phyloP scores from a whole-genome alignment of 2,888 invertebrate genomes.

The Cosmia pyralina region DNA sequence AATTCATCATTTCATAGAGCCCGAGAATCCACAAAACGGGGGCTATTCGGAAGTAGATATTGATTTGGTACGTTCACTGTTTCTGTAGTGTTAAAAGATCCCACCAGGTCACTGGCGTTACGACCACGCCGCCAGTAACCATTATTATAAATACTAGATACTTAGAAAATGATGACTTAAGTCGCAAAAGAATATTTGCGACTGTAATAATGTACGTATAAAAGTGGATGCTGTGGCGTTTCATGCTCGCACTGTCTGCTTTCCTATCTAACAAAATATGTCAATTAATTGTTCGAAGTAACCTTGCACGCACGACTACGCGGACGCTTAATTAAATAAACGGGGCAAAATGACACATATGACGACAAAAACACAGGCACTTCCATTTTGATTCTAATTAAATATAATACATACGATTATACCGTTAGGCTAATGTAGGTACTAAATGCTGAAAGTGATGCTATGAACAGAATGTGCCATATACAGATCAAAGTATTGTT shows the following conservation, averaged over 20 bases:
- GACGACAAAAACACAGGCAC: slow-evolving; percentile 36
- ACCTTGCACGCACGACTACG: slow-evolving; percentile 53
- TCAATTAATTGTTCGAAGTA: slow-evolving; percentile 82
- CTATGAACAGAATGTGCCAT: slow-evolving; percentile 63
- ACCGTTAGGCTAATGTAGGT: slow-evolving; percentile 30
- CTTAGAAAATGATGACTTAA: slow-evolving; percentile 80
- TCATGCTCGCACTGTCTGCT: slow-evolving; percentile 83
- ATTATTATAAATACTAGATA: slow-evolving; percentile 74
- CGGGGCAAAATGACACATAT: slow-evolving; percentile 32
- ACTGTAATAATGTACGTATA: slow-evolving; percentile 84
- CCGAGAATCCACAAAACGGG: slow-evolving; percentile 57
- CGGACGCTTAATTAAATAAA: slow-evolving; percentile 41
- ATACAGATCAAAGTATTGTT: slow-evolving; percentile 53
- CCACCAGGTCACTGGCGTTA: slow-evolving; percentile 79
- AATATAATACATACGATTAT: slow-evolving; percentile 28
- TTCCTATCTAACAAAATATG: slow-evolving; percentile 76
- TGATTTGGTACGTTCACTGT: slow-evolving; percentile 75
- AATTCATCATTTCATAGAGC: slow-evolving; percentile 48
- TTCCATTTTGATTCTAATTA: slow-evolving; percentile 48
- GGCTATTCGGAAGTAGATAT: slow-evolving; percentile 70
- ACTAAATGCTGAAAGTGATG: slow-evolving; percentile 47
- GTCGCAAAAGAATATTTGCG: slow-evolving; percentile 76
- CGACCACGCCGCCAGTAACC: slow-evolving; percentile 73
- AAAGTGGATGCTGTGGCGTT: slow-evolving; percentile 89
- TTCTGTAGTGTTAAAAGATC: slow-evolving; percentile 77